A percentile compares a stretch with the other conserved stretches of the same genome.
Evolutionary conservation across 2,113 vertebrate species (phyloP).

Genomic region (Macquaria ambigua): DNA sequence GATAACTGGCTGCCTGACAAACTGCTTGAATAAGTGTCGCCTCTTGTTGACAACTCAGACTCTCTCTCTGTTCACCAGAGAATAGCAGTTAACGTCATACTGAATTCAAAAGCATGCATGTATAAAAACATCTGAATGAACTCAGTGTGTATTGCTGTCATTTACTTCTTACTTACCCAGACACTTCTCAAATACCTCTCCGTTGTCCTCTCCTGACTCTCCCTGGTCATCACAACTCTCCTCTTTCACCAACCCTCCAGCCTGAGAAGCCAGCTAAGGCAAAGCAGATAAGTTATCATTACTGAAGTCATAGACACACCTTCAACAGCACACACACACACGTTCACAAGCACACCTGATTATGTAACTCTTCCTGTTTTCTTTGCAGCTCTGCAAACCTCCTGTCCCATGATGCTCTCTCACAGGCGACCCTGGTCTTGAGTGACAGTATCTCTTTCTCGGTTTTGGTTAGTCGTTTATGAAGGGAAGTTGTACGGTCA

Average conservation of each 20-base stretch:
- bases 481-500: conserved; percentile 62
- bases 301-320: neutral
- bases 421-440: conserved; percentile 84
- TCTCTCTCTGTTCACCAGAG: conserved; percentile 51
- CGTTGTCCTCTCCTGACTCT: conserved; percentile 63
- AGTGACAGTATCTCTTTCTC: conserved; percentile 84
- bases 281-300: neutral
- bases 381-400: conserved; percentile 85
- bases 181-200: conserved; percentile 50
- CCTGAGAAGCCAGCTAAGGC: conserved; percentile 71
- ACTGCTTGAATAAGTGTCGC: conserved; percentile 54
- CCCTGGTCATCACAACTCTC: conserved; percentile 24
- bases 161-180: no score
- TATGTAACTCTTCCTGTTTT: conserved; percentile 82
- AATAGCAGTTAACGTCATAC: conserved; percentile 5
- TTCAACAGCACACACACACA: conserved; percentile 3
- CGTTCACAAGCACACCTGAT: conserved; percentile 74
- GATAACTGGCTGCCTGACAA: conserved; percentile 60
- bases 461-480: conserved; percentile 81
- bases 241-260: conserved; percentile 47
- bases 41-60: conserved; percentile 45
- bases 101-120: neutral
- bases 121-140: neutral
- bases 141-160: neutral
- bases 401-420: conserved; percentile 87